These are phyloP conservation scores for Osmoderma eremita DNA, from an alignment of 2,888 invertebrate genomes.

Conservation along the genomic window DNA sequence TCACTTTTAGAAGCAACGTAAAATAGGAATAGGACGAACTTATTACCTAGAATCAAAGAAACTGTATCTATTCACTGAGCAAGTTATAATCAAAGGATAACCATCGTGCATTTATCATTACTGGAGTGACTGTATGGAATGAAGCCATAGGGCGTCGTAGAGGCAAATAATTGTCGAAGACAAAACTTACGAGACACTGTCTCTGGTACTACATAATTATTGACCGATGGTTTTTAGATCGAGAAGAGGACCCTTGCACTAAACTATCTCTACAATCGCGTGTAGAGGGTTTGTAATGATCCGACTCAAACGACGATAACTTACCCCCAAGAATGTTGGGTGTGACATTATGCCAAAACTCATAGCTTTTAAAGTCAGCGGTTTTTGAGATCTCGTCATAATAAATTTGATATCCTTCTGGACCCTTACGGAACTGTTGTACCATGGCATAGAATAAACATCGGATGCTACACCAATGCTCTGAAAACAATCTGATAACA, in stretches of 20 bases:
- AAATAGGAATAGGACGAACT: constrained; percentile 43
- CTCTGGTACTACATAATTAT: too few species aligned
- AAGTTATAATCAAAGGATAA: neutral
- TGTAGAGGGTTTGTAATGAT: too few species aligned
- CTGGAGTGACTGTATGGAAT: too few species aligned
- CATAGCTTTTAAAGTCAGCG: constrained; percentile 46
- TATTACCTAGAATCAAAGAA: constrained; percentile 39
- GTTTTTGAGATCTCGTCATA: constrained; percentile 47
- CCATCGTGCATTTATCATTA: too few species aligned
- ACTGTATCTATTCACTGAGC: neutral
- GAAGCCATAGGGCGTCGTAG: too few species aligned
- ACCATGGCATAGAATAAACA: constrained; percentile 47
- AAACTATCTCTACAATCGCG: too few species aligned
- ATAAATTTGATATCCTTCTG: constrained; percentile 47
- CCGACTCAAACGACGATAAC: neutral
- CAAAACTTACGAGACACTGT: too few species aligned
- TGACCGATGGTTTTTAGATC: too few species aligned
- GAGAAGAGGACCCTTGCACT: too few species aligned
- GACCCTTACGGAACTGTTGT: constrained; percentile 39
- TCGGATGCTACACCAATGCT: constrained; percentile 45
- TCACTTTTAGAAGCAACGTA: constrained; percentile 41
- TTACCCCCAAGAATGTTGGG: constrained; percentile 45
- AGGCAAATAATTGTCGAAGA: too few species aligned
- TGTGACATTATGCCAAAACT: constrained; percentile 45
- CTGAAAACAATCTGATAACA: constrained; percentile 39